Base-by-base conservation (phyloP, 2,888 invertebrate species). In the Drosophila seclusa region DNA sequence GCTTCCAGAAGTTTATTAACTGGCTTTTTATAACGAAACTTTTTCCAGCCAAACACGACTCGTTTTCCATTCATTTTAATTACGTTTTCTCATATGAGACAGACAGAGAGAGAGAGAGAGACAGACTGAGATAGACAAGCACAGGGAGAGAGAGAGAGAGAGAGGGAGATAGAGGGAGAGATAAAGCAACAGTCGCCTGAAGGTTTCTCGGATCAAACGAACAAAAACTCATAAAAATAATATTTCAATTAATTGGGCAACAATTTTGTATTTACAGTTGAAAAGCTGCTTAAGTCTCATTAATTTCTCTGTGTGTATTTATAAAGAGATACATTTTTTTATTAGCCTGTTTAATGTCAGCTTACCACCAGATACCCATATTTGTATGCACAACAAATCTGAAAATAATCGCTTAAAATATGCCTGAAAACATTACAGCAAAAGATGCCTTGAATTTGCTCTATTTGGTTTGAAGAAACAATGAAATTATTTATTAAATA, bases 11-110 rank as follows among this genome's bases (percentile, higher is more conserved):
- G 68, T 80, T 85, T 68, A 82, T 82, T 85, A 72, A 80, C 73
- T 75, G 78, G 53, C 72, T 67, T 76, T 76, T 73, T 78, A 80
- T 82, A 71, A 53, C 77, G 68, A 80, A 84, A 83, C 80, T 84
- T 84, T 84, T 75, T 21, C 21, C 32, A 29, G 32, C 13, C 34
- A 24, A 45, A 13, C 21, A 38, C 64, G 53, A 65, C 64, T 60
- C 70, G 53, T 54, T 63, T 53, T 52, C 58, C 69, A 52, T 80
- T 60, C 77, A 50, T 64, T 82, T 81, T 76, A 83, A 76, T 82
- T 83, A 71, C 73, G 40, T 54, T 74, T 50, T 24, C 64, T 24
- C 61, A 72, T 50, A 52, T 52, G 40, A 11, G 40, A 42, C 11
- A 32, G 11, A 21, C 1, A 1, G 1, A 18, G 18, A 38, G 10